phyloP scores from a whole-genome alignment of 2,888 invertebrate species.

The Carpatolechia fugitivella region DNA sequence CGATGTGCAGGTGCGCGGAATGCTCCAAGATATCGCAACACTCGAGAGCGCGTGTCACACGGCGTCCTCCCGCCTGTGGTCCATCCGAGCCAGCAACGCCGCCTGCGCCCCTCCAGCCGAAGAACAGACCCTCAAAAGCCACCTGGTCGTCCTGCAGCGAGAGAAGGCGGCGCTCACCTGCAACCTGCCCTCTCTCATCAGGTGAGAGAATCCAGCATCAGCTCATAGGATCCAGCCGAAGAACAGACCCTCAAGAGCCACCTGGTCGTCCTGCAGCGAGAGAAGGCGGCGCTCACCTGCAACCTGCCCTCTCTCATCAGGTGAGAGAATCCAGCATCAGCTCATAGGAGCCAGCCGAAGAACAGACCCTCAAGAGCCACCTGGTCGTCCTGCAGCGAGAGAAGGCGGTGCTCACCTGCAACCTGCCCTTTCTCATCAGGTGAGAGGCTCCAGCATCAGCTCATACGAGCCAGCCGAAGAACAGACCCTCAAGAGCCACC shows the following conservation, averaged over 20 bases:
- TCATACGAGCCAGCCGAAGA: constrained; percentile 72
- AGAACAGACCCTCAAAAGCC: constrained; percentile 86
- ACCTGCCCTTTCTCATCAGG: constrained; percentile 87
- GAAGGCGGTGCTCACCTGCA: constrained; percentile 88
- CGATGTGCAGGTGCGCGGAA: constrained; percentile 85
- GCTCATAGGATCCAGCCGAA: constrained; percentile 53
- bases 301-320: constrained; percentile 87
- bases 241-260: constrained; percentile 87
- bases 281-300: constrained; percentile 88
- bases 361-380: constrained; percentile 86
- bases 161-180: constrained; percentile 90
- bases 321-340: constrained; percentile 27
- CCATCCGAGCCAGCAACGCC: constrained; percentile 75
- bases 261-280: constrained; percentile 89
- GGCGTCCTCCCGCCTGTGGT: constrained; percentile 88
- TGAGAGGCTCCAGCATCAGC: constrained; percentile 18
- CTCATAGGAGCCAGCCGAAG: constrained; percentile 64
- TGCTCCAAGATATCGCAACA: constrained; percentile 93
- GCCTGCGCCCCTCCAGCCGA: constrained; percentile 78
- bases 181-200: constrained; percentile 87
- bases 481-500: constrained; percentile 86
- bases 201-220: constrained; percentile 33
- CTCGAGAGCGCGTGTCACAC: constrained; percentile 92
- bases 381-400: constrained; percentile 90
- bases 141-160: constrained; percentile 89